Conservation (phyloP, 2,888 invertebrate genomes). For the Xanthorhoe spadicearia region DNA sequence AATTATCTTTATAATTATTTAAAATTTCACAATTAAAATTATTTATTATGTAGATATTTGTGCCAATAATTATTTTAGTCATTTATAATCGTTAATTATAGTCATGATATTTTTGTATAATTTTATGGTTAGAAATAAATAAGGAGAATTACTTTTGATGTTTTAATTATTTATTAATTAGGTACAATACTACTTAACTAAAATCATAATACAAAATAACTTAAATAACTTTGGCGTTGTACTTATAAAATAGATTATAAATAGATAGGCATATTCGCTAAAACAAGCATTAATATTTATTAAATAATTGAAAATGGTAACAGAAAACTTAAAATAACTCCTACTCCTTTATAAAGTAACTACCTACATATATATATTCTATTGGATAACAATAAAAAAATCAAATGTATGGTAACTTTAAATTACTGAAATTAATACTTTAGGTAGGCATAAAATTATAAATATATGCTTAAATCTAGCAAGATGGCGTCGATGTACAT, state of each 20-base stretch:
- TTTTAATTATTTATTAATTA: constrained; percentile 18
- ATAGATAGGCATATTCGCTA: too few species aligned
- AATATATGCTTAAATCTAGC: too few species aligned
- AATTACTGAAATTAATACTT: background rate
- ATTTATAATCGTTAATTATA: constrained; percentile 37
- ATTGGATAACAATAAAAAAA: background rate
- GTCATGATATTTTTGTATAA: constrained; percentile 46
- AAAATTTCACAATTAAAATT: constrained; percentile 34
- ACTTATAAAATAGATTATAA: constrained; percentile 1
- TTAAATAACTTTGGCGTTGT: constrained; percentile 26
- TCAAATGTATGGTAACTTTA: too few species aligned
- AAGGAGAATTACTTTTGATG: constrained; percentile 17
- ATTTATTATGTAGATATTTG: constrained; percentile 43
- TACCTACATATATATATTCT: too few species aligned
- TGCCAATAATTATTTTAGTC: constrained; percentile 47
- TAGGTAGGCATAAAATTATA: background rate
- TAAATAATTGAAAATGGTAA: background rate
- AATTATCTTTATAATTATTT: background rate
- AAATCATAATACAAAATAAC: background rate
- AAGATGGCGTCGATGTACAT: too few species aligned
- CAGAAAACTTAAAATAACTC: too few species aligned
- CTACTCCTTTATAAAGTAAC: too few species aligned
- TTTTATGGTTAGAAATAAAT: constrained; percentile 39
- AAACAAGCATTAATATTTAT: too few species aligned
- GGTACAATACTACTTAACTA: background rate